Base-by-base conservation (phyloP, 2,113 vertebrate genomes). In the Dipodomys ordii region DNA sequence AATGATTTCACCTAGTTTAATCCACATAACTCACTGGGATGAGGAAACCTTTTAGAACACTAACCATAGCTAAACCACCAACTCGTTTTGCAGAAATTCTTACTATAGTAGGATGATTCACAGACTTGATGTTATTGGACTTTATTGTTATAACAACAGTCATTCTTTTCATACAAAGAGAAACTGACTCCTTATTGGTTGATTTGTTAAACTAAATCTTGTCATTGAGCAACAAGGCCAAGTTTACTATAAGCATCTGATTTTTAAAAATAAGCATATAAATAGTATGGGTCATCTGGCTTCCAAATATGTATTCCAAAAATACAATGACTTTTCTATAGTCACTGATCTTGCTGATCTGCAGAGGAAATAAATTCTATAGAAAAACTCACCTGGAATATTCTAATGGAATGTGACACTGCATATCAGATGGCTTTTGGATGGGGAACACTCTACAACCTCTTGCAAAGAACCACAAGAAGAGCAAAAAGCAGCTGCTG, bases 61-160 rank as follows among this genome's bases (percentile, higher is more conserved):
- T 71, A 27, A 44, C 6, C 7, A 11, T 74, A 65, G 10, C 30
- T 68, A 81, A 88, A 91, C 69, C 32, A 64, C 46, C 35, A 73
- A 68, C 23, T 80, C 35, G 39, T 32, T 81, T 90, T 83, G 22
- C 78, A 81, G 53, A 81, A 91, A 94, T 78, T 77, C 28, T 32
- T 84, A 6, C 20, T 64, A 49, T 69, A 39, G 68, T 81, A 65
- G 6, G 13, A 46, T 68, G 32, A 23, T 72, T 46, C 57, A 22
- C 18, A 57, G 11, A 60, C 69, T 16, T 28, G 8, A 84, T 67
- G 10, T 39, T 22, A 53, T 25, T 35, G 68, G 11, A 69, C 32
- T 77, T 7, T 19, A 67, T 71, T 83, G 4, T 80, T 65, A 25
- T 6, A 77, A 88, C 11, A 86, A 44, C 30, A 18, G 1, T 69